Percentiles rank a stretch among this genome's conserved stretches.
These are phyloP conservation scores for Mus minutoides DNA, from an alignment of 2,797 vertebrate species.

Conservation along the genomic window DNA sequence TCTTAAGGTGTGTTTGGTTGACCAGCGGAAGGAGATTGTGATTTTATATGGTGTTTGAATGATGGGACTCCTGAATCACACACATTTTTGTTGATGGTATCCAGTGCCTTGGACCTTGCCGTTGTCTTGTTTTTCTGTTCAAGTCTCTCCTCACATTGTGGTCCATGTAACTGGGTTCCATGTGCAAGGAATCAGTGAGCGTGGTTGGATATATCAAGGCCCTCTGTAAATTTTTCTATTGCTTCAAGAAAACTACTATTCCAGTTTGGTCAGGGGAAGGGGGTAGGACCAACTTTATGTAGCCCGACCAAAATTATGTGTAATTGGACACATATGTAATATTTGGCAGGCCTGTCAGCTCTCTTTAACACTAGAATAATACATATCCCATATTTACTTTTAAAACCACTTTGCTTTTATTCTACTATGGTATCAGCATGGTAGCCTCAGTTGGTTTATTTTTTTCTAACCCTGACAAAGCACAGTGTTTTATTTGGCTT, in stretches of 20 bases:
- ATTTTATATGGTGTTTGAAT: not conserved
- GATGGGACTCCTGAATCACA: not conserved
- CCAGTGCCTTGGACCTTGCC: not conserved
- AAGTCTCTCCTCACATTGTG: not conserved
- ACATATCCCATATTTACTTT: conserved; percentile 43
- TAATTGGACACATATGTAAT: conserved; percentile 67
- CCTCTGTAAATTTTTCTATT: conserved; percentile 12
- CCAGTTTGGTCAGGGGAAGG: not conserved
- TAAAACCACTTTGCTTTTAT: conserved; percentile 57
- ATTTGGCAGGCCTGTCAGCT: conserved; percentile 26
- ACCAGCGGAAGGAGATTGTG: not conserved
- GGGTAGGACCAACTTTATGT: not conserved
- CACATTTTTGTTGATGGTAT: not conserved
- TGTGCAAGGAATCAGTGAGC: not conserved
- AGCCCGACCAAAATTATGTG: conserved; percentile 55
- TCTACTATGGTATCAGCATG: conserved; percentile 60
- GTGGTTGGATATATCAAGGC: not conserved
- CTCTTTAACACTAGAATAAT: conserved; percentile 62
- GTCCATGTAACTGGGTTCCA: not conserved
- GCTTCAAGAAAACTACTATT: conserved; percentile 58
- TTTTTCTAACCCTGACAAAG: conserved; percentile 72
- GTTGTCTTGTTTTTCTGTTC: not conserved
- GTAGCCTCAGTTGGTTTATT: conserved; percentile 62
- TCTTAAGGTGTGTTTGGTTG: not conserved
- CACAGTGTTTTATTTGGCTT: conserved; percentile 77